Percentiles rank a stretch among this genome's conserved stretches.
These are phyloP conservation scores for Ferdinandea cuprea DNA, from an alignment of 2,888 invertebrate genomes.

Conservation along the genomic window DNA sequence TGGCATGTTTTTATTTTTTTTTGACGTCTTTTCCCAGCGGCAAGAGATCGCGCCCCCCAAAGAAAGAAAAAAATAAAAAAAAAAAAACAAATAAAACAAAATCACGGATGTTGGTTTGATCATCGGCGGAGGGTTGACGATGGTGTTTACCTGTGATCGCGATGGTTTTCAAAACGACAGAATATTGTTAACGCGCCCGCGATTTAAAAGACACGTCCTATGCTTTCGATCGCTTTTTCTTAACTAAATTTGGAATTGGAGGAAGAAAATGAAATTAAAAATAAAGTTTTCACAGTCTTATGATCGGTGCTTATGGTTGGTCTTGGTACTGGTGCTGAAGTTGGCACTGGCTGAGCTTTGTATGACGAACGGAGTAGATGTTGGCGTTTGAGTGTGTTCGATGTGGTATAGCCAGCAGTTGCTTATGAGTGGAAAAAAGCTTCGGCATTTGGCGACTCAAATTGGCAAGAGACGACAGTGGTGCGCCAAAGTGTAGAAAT, in stretches of 20 bases:
- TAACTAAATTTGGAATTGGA: constrained; percentile 65
- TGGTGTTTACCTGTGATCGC: constrained; percentile 58
- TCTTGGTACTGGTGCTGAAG: constrained; percentile 2
- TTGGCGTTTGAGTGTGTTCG: constrained; percentile 24
- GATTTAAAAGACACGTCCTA: constrained; percentile 57
- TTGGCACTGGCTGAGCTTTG: constrained; percentile 43
- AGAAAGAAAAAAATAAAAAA: too few relatives aligned
- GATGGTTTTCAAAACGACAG: constrained; percentile 25
- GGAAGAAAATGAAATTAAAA: constrained; percentile 23
- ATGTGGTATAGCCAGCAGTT: constrained; percentile 10
- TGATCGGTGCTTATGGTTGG: constrained; percentile 25
- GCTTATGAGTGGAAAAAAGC: constrained; percentile 24
- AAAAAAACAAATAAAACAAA: too few relatives aligned
- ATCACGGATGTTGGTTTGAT: constrained; percentile 39
- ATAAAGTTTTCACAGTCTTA: constrained; percentile 53
- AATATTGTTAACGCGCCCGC: constrained; percentile 46
- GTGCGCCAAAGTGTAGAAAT: constrained; percentile 4
- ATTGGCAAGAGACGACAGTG: constrained; percentile 19
- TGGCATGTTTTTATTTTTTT: constrained; percentile 24
- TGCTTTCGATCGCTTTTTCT: constrained; percentile 65
- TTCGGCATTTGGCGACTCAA: constrained; percentile 18
- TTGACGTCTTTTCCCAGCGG: constrained; percentile 14
- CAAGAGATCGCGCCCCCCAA: constrained; percentile 49
- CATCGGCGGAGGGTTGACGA: constrained; percentile 16
- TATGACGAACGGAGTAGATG: constrained; percentile 8